Conservation (phyloP, 2,797 vertebrate species). For the Notolepis coatsorum region DNA sequence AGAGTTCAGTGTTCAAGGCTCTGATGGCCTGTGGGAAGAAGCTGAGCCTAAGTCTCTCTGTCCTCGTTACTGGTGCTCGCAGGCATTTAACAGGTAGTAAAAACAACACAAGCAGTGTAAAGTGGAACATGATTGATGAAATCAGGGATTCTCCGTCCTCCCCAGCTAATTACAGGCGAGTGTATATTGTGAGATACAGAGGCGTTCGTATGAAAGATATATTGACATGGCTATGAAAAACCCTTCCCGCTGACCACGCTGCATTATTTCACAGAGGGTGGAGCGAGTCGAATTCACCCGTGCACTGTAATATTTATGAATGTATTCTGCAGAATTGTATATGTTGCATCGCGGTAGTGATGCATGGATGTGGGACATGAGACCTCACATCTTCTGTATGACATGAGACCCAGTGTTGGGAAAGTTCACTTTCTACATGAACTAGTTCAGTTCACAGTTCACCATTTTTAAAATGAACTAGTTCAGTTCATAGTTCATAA, state of each 20-base stretch:
- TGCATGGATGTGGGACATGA: neutral
- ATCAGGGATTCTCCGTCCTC: neutral
- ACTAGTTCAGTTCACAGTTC: too few species aligned
- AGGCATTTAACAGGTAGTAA: too few species aligned
- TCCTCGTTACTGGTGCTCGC: neutral
- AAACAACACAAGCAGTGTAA: too few species aligned
- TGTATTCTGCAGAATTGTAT: slow-evolving; percentile 22
- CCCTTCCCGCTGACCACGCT: neutral
- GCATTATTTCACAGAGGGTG: slow-evolving; percentile 21
- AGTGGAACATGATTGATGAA: neutral
- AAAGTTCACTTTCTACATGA: too few species aligned
- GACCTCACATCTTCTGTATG: neutral
- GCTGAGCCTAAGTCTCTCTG: too few species aligned
- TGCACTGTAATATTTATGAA: slow-evolving; percentile 29
- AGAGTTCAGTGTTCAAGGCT: too few species aligned
- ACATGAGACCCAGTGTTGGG: neutral
- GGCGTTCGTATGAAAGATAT: neutral
- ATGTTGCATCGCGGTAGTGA: neutral
- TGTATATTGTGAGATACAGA: neutral
- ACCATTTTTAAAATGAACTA: too few species aligned
- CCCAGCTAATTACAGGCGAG: neutral
- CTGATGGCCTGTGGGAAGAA: too few species aligned
- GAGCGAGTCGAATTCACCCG: slow-evolving; percentile 11
- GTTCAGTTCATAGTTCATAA: too few species aligned
- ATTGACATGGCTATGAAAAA: neutral